phyloP scores from a whole-genome alignment of 2,888 invertebrate species.

The Scaptomyza tumidula region DNA sequence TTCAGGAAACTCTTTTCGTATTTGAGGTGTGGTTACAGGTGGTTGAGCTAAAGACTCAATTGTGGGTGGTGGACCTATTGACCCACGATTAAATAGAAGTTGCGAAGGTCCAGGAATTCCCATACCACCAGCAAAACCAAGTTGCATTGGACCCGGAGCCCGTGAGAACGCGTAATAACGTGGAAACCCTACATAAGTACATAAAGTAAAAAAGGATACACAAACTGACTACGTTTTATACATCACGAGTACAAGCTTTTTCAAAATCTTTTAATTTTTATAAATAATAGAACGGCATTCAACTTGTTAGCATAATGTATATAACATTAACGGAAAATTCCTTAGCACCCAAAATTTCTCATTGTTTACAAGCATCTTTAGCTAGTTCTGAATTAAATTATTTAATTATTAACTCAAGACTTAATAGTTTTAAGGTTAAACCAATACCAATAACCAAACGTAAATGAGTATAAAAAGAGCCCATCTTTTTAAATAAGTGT shows the following conservation, averaged over 20 bases:
- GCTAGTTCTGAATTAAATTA: neutral
- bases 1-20: slow-evolving; percentile 88
- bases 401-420: neutral
- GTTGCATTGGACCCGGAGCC: neutral
- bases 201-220: neutral
- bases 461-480: neutral
- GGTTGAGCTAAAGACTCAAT: neutral
- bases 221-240: neutral
- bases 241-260: too few relatives aligned
- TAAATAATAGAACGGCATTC: too few relatives aligned
- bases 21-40: slow-evolving; percentile 11
- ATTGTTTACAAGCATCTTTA: too few relatives aligned
- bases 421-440: neutral
- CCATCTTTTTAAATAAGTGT: too few relatives aligned
- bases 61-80: too few relatives aligned
- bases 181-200: slow-evolving; percentile 6
- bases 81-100: neutral
- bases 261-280: too few relatives aligned
- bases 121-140: neutral
- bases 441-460: neutral
- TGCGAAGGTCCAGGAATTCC: neutral
- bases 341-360: too few relatives aligned
- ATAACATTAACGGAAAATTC: too few relatives aligned
- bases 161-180: neutral
- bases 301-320: too few relatives aligned